Base-by-base conservation (phyloP, 2,888 invertebrate genomes). In the Caenorhabditis sp. region DNA sequence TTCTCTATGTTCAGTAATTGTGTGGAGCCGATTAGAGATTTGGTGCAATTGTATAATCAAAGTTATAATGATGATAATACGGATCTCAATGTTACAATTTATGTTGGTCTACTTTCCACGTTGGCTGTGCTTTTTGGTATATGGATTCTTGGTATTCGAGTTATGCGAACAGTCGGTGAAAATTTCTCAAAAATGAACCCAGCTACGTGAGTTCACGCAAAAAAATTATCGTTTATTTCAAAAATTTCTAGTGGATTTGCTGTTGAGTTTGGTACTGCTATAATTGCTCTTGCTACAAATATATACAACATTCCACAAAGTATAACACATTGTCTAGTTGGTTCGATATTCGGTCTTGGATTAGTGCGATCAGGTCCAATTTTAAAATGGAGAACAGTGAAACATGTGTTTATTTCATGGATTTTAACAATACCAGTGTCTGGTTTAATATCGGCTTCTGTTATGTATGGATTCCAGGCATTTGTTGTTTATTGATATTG, bases 121-220 rank as follows among this genome's bases (percentile, higher is more conserved):
- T 21, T 73, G 27, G 97, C 97, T 63, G 97, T 97, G 87, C 93
- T 95, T 0, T 90, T 94, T 38, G 97, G 97, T 14, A 91, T 97
- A 70, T 97, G 96, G 95, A 89, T 95, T 63, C 95, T 95, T 94
- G 96, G 97, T 50, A 91, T 95, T 50, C 91, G 94, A 71, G 97
- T 97, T 72, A 97, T 97, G 85, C 92, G 94, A 89, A 97, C 97
- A 0, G 93, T 99, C 83, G 97, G 97, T 93, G 89, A 95, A 96
- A 80, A 97, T 12, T 64, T 69, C 12, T 27, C 65, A 0, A 70
- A 66, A 38, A 74, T 74, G 69, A 70, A 69, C 56, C 74, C 74
- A 7, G 73, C 73, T 3, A 73, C 73, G 72, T 73, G 21, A 63
- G 56, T 20, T 5, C 7, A 8, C 20, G 23, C 10, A 53, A 26